Conservation (phyloP, 2,888 invertebrate genomes). For the Thumatha senex region DNA sequence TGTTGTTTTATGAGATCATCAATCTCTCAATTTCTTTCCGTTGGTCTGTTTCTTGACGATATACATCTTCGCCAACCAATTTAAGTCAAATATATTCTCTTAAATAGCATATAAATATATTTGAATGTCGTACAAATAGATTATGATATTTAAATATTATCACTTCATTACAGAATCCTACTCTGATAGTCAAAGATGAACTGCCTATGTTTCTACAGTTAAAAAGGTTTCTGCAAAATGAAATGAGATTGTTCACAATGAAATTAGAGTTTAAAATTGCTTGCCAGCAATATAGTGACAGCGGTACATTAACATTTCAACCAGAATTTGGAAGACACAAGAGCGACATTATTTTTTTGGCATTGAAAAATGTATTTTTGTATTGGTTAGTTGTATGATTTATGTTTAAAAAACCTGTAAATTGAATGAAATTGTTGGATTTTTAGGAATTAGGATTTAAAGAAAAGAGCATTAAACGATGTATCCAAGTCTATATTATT, state of each 20-base stretch:
- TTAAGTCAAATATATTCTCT: not conserved
- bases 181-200: slow-evolving; percentile 5
- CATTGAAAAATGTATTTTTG: slow-evolving; percentile 32
- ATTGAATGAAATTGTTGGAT: not conserved
- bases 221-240: not conserved
- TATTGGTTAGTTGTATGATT: slow-evolving; percentile 16
- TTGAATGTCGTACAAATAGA: not conserved
- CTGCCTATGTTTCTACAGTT: slow-evolving; percentile 3
- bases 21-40: not conserved
- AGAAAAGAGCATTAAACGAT: not conserved
- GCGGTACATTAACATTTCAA: slow-evolving; percentile 25
- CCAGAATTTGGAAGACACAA: slow-evolving; percentile 15
- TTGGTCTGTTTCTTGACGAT: not conserved
- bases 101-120: not conserved
- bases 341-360: slow-evolving; percentile 36
- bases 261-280: slow-evolving; percentile 10
- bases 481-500: no score
- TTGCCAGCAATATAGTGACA: slow-evolving; percentile 12
- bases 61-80: not conserved
- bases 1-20: not conserved
- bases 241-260: not conserved
- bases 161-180: not conserved
- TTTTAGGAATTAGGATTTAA: no score
- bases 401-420: slow-evolving; percentile 2
- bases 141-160: no score